phyloP scores from a whole-genome alignment of 2,888 invertebrate genomes.

The Drosophila infuscata region DNA sequence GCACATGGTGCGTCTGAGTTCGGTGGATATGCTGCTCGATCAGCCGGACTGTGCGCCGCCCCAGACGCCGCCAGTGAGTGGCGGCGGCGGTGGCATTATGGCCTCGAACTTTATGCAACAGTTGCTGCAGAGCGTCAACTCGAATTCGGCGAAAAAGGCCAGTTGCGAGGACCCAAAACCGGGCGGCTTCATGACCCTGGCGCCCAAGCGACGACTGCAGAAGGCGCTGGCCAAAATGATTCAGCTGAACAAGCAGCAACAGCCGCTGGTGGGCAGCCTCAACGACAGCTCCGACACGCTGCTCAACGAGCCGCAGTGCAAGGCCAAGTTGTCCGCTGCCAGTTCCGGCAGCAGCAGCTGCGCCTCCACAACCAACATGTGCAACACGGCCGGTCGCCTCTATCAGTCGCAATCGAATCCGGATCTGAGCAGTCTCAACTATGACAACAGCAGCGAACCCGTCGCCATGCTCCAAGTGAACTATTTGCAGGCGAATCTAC shows the following conservation, averaged over 20 bases:
- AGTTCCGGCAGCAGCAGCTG: conserved; percentile 72
- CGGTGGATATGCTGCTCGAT: conserved; percentile 88
- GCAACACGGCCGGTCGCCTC: conserved; percentile 81
- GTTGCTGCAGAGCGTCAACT: conserved; percentile 85
- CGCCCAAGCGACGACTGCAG: conserved; percentile 93
- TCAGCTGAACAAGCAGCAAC: conserved; percentile 86
- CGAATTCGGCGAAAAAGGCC: conserved; percentile 76
- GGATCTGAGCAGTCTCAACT: conserved; percentile 90
- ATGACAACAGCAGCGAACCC: conserved; percentile 87
- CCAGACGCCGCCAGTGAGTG: conserved; percentile 58
- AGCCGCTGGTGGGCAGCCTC: conserved; percentile 64
- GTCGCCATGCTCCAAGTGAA: conserved; percentile 86
- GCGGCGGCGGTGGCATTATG: conserved; percentile 65
- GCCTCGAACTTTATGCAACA: conserved; percentile 86
- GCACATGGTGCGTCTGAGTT: conserved; percentile 87
- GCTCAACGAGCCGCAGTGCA: conserved; percentile 65
- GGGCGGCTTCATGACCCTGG: conserved; percentile 94
- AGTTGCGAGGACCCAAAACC: conserved; percentile 60
- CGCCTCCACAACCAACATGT: conserved; percentile 55
- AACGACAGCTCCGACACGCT: conserved; percentile 80
- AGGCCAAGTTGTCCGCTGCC: conserved; percentile 66
- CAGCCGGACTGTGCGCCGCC: conserved; percentile 84
- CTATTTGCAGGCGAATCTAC: conserved; percentile 74
- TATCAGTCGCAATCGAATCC: conserved; percentile 96
- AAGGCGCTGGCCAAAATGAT: conserved; percentile 96